Percentiles rank a stretch among this genome's conserved stretches.
Evolutionary conservation across 2,113 vertebrate species (phyloP).

Genomic region (Spilogale gracilis): DNA sequence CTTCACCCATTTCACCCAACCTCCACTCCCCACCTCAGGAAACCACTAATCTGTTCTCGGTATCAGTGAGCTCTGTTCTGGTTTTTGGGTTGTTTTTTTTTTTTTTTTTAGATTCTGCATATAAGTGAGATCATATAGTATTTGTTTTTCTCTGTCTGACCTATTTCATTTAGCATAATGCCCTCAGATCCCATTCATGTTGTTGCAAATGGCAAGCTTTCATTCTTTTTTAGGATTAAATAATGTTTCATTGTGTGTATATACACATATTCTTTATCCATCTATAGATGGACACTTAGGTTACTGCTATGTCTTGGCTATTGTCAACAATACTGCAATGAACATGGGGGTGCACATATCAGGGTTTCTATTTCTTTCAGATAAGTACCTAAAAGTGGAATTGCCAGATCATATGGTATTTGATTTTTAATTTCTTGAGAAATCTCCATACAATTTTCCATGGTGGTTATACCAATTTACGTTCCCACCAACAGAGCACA

Average conservation of each 20-base stretch:
- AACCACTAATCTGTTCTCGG: not conserved
- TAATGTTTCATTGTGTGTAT: not conserved
- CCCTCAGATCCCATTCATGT: not conserved
- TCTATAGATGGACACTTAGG: not conserved
- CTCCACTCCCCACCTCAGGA: not conserved
- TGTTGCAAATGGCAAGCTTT: conserved; percentile 6
- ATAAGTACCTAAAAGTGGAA: not conserved
- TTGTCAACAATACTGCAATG: not conserved
- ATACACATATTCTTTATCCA: not conserved
- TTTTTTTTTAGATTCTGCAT: not conserved
- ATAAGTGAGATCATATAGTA: not conserved
- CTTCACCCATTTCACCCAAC: not conserved
- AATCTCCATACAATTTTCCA: not conserved
- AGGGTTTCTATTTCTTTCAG: not conserved
- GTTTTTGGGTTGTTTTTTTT: not conserved
- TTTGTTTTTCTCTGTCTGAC: not conserved
- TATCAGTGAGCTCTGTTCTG: not conserved
- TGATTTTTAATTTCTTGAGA: not conserved
- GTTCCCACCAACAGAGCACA: not conserved
- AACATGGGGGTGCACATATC: not conserved
- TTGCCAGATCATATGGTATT: not conserved
- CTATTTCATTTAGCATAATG: not conserved
- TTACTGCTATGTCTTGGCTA: not conserved
- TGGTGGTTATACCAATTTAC: not conserved
- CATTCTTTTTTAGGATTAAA: not conserved